Conservation (phyloP, 2,797 vertebrate genomes). For the Coilia nasus region DNA sequence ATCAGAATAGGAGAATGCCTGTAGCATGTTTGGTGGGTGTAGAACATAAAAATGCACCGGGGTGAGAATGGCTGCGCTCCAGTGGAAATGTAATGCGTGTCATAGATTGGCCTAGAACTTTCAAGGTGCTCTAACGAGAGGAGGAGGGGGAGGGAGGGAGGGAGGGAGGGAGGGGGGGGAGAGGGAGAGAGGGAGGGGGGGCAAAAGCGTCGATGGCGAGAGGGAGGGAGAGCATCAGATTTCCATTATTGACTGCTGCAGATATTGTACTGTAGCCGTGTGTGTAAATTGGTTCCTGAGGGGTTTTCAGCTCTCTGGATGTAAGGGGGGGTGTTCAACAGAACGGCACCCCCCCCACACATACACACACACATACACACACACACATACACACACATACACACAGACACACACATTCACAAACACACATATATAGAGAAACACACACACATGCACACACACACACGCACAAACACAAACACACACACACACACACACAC, state of each 20-base stretch:
- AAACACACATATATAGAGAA: neutral
- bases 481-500: neutral
- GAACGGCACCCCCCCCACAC: constrained; percentile 71
- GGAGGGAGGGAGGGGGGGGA: constrained; percentile 62
- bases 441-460: neutral
- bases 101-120: constrained; percentile 79
- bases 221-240: constrained; percentile 88
- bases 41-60: constrained; percentile 54
- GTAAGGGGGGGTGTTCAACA: constrained; percentile 44
- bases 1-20: neutral
- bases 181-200: constrained; percentile 63
- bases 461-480: neutral
- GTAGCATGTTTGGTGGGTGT: constrained; percentile 43
- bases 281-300: constrained; percentile 99
- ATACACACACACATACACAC: constrained; percentile 4
- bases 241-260: constrained; percentile 98
- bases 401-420: neutral
- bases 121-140: constrained; percentile 88
- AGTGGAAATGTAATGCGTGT: constrained; percentile 75
- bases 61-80: constrained; percentile 67
- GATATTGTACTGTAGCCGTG: constrained; percentile 93
- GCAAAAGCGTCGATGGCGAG: constrained; percentile 83
- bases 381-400: neutral
- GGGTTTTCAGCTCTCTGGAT: constrained; percentile 86
- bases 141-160: constrained; percentile 53